phyloP scores from a whole-genome alignment of 1,140 invertebrate species.

The Diachasma alloeum region DNA sequence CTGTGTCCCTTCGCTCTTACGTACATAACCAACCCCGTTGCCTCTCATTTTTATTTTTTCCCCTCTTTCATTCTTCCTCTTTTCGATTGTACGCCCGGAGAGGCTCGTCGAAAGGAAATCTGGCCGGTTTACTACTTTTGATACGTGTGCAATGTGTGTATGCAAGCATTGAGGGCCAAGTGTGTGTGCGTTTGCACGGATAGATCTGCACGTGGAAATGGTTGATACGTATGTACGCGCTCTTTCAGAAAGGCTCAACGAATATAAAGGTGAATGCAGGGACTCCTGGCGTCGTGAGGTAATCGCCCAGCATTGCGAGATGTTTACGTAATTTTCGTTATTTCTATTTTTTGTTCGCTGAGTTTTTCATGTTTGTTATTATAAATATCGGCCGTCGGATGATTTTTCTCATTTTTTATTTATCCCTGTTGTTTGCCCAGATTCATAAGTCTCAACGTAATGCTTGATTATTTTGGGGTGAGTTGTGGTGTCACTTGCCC shows the following conservation, averaged over 20 bases:
- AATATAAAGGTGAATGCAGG: constrained; percentile 36
- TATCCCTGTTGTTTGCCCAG: too few species aligned
- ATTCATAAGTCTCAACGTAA: too few species aligned
- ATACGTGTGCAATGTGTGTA: neutral
- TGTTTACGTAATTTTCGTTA: constrained; percentile 29
- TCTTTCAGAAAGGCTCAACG: constrained; percentile 19
- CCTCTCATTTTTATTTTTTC: neutral
- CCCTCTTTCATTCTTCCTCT: constrained; percentile 37
- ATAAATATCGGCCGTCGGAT: too few species aligned
- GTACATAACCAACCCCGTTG: neutral
- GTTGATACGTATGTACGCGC: constrained; percentile 12
- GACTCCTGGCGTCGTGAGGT: constrained; percentile 27
- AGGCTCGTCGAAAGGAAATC: constrained; percentile 43
- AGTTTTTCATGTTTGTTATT: neutral
- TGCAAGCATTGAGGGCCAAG: neutral
- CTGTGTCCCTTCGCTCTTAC: neutral
- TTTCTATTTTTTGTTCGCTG: neutral
- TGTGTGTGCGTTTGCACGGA: neutral
- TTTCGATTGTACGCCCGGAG: constrained; percentile 35
- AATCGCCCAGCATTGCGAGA: constrained; percentile 26
- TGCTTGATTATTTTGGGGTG: too few species aligned
- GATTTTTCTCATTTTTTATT: too few species aligned
- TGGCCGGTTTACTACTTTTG: constrained; percentile 34
- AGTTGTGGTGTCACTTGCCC: too few species aligned
- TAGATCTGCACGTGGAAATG: neutral